These are phyloP conservation scores for Alloplasta piceator DNA, from an alignment of 2,888 invertebrate genomes.

Conservation along the genomic window DNA sequence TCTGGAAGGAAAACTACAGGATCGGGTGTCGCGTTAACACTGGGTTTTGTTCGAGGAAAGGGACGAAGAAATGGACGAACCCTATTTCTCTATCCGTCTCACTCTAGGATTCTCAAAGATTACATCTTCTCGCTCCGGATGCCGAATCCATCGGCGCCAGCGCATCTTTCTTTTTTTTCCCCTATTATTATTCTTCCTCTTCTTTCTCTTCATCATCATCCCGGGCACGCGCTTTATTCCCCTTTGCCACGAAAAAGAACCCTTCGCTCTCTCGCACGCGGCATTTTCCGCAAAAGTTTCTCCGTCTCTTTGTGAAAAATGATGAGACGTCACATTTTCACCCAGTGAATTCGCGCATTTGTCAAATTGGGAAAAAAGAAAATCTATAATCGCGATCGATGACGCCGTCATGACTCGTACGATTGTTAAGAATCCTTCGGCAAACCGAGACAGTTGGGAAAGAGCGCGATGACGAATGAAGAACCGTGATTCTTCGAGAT, in stretches of 20 bases:
- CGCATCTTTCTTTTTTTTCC: conserved; percentile 22
- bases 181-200: not conserved
- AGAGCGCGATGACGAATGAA: not conserved
- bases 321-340: conserved; percentile 48
- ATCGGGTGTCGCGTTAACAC: conserved; percentile 59
- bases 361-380: conserved; percentile 45
- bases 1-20: conserved; percentile 52
- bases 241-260: conserved; percentile 28
- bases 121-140: conserved; percentile 58
- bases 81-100: conserved; percentile 35
- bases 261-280: conserved; percentile 40
- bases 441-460: not conserved
- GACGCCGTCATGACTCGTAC: conserved; percentile 15
- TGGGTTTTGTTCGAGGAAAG: conserved; percentile 46
- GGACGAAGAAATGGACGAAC: conserved; percentile 36
- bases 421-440: not conserved
- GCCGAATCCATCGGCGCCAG: conserved; percentile 56
- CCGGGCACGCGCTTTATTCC: conserved; percentile 59
- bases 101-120: conserved; percentile 55
- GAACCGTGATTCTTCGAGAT: not conserved
- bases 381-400: conserved; percentile 14
- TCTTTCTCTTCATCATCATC: conserved; percentile 41
- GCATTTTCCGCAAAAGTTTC: not conserved
- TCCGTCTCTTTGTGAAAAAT: conserved; percentile 60
- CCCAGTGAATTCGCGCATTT: conserved; percentile 51